A percentile compares a stretch with the other conserved stretches of the same genome.
Conservation (phyloP, 2,113 vertebrate species). For the Amblyopsis rosae region DNA sequence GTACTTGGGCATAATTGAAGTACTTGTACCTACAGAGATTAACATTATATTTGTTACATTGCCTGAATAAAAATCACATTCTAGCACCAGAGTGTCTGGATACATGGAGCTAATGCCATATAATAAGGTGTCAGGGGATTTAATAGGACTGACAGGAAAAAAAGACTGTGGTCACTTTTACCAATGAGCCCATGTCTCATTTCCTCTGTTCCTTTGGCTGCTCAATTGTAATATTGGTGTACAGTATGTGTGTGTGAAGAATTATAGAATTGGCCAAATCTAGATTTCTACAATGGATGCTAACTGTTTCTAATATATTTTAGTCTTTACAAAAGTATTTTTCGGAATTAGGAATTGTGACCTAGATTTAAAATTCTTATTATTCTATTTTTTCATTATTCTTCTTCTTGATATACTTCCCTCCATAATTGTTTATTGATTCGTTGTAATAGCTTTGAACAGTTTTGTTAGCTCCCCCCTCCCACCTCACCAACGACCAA, state of each 20-base stretch:
- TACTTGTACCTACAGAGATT: constrained; percentile 6
- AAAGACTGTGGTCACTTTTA: constrained; percentile 27
- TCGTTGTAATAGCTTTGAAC: constrained; percentile 5
- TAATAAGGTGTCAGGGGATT: constrained; percentile 47
- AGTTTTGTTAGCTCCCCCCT: not conserved
- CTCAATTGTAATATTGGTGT: not conserved
- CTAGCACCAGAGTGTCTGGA: constrained; percentile 8
- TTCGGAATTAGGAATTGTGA: too few relatives aligned
- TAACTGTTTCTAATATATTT: too few relatives aligned
- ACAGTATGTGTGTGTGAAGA: not conserved
- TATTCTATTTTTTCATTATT: too few relatives aligned
- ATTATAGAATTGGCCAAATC: too few relatives aligned
- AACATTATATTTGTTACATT: constrained; percentile 1
- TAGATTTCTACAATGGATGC: too few relatives aligned
- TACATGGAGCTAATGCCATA: constrained; percentile 35
- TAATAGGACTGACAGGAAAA: constrained; percentile 36
- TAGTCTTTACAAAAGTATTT: too few relatives aligned
- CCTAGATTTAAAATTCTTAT: too few relatives aligned
- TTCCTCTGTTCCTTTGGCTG: not conserved
- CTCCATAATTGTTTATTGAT: not conserved
- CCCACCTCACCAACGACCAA: not conserved
- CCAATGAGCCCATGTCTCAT: constrained; percentile 18
- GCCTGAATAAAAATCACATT: too few relatives aligned
- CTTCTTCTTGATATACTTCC: not conserved
- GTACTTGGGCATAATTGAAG: not conserved